Evolutionary conservation across 2,113 vertebrate genomes (phyloP).

Genomic region (Mobula hypostoma): DNA sequence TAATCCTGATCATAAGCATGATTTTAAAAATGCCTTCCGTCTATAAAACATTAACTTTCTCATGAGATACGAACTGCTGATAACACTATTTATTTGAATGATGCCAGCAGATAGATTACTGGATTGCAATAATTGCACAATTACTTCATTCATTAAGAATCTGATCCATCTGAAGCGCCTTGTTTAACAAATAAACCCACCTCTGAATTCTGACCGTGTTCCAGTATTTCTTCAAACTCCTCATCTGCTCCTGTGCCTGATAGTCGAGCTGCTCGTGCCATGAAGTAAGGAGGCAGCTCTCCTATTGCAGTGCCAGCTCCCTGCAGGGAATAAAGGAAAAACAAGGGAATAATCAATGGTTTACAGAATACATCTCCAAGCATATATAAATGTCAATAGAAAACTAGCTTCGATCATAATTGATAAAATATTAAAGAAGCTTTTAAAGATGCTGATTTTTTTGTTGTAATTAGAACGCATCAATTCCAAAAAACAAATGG

Average conservation of each 20-base stretch:
- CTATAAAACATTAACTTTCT: slow-evolving; percentile 27
- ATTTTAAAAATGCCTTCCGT: not conserved
- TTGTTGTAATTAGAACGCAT: not conserved
- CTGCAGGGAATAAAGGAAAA: slow-evolving; percentile 53
- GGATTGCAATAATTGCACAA: not conserved
- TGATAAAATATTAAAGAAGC: not conserved
- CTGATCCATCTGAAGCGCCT: not conserved
- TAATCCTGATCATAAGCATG: not conserved
- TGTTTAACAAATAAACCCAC: slow-evolving; percentile 54
- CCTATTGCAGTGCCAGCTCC: slow-evolving; percentile 95
- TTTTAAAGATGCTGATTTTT: not conserved
- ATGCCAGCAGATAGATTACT: not conserved
- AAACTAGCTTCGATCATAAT: not conserved
- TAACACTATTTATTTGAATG: not conserved
- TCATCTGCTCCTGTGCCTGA: slow-evolving; percentile 85
- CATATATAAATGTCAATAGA: not conserved
- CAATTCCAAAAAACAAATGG: not conserved
- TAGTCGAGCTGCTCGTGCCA: slow-evolving; percentile 89
- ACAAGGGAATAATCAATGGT: not conserved
- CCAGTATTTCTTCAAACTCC: slow-evolving; percentile 89
- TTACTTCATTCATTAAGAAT: slow-evolving; percentile 28
- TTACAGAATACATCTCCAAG: not conserved
- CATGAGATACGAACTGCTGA: not conserved
- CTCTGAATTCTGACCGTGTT: slow-evolving; percentile 73
- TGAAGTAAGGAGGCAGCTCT: slow-evolving; percentile 93